These are phyloP conservation scores for Macrophya annulata DNA, from an alignment of 2,888 invertebrate genomes.

Conservation along the genomic window DNA sequence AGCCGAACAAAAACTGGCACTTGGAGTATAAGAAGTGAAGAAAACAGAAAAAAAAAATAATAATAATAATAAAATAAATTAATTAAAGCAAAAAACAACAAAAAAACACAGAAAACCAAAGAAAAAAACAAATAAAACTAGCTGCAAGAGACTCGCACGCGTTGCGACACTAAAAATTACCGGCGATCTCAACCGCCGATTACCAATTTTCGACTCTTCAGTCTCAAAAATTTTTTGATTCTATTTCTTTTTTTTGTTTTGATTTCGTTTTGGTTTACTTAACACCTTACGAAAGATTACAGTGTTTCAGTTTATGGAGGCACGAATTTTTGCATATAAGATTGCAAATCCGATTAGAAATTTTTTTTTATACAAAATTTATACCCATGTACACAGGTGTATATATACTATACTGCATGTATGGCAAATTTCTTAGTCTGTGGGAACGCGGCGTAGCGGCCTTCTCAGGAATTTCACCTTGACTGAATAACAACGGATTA, in stretches of 20 bases:
- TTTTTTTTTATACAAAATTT: not conserved
- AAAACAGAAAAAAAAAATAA: not conserved
- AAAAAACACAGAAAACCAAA: not conserved
- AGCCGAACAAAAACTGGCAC: slow-evolving; percentile 43
- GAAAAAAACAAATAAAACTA: not conserved
- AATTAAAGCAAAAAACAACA: not conserved
- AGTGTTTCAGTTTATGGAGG: not conserved
- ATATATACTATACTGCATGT: not conserved
- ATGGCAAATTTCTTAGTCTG: slow-evolving; percentile 17
- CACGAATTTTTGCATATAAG: not conserved
- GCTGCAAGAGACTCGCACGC: slow-evolving; percentile 15
- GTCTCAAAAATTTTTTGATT: not conserved
- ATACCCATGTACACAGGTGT: no score
- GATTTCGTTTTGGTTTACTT: not conserved
- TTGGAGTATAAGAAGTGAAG: not conserved
- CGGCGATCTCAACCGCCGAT: not conserved
- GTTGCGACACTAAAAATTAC: slow-evolving; percentile 26
- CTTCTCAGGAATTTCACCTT: slow-evolving; percentile 58
- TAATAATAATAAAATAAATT: not conserved
- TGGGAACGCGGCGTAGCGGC: slow-evolving; percentile 41
- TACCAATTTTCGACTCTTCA: slow-evolving; percentile 11
- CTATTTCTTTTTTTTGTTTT: not conserved
- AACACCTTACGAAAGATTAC: not conserved
- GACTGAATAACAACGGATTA: slow-evolving; percentile 47
- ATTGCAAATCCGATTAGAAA: not conserved